Conservation (phyloP, 2,888 invertebrate genomes). For the Yponomeuta evonymella region DNA sequence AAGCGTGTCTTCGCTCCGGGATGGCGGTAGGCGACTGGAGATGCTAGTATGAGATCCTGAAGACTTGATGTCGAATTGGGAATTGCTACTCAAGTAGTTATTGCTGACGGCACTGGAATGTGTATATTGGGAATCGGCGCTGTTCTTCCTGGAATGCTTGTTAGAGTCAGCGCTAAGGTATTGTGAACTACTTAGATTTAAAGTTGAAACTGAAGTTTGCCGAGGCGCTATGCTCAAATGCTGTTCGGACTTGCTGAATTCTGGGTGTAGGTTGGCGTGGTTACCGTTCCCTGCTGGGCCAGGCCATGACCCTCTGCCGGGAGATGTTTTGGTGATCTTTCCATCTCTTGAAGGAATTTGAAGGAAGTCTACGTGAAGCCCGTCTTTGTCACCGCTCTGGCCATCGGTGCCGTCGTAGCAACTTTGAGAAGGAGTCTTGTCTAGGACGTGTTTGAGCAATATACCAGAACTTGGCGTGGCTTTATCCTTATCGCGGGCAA, state of each 20-base stretch:
- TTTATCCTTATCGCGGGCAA: constrained; percentile 86
- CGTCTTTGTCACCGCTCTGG: constrained; percentile 65
- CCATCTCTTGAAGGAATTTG: constrained; percentile 83
- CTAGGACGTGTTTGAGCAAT: constrained; percentile 60
- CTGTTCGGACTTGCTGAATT: constrained; percentile 91
- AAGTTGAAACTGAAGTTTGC: constrained; percentile 66
- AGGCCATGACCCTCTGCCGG: constrained; percentile 90
- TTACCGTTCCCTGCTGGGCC: constrained; percentile 81
- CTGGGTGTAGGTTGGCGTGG: constrained; percentile 75
- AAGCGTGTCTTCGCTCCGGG: constrained; percentile 87
- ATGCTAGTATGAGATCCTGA: constrained; percentile 59
- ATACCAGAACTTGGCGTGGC: constrained; percentile 63
- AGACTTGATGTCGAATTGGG: constrained; percentile 64
- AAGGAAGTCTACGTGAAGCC: constrained; percentile 67
- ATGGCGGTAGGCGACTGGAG: constrained; percentile 80
- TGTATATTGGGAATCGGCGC: constrained; percentile 76
- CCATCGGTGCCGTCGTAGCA: constrained; percentile 47
- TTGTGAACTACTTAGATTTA: constrained; percentile 73
- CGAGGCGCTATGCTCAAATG: constrained; percentile 76
- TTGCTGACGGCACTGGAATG: constrained; percentile 68
- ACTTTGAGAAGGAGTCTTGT: constrained; percentile 46
- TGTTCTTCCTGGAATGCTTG: constrained; percentile 71
- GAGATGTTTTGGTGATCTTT: constrained; percentile 84
- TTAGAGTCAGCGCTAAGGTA: constrained; percentile 68
- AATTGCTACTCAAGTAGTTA: constrained; percentile 59